Conservation (phyloP, 2,797 vertebrate species). For the Avahi laniger region DNA sequence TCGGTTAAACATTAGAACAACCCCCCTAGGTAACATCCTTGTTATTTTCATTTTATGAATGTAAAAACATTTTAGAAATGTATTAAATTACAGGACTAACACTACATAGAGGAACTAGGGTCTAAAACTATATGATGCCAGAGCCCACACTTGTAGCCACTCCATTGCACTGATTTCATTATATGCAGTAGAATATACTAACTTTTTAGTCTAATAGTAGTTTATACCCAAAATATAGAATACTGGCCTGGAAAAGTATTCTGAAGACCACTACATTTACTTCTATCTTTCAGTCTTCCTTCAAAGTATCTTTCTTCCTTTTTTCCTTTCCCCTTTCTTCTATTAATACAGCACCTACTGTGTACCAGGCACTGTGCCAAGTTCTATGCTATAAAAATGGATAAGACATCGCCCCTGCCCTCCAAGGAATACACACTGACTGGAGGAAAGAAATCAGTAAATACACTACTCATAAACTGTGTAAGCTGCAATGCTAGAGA, state of each 20-base stretch:
- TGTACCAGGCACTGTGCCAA: background rate
- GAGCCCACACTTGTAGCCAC: background rate
- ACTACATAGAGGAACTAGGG: background rate
- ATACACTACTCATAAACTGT: too few relatives aligned
- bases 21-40: background rate
- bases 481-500: background rate
- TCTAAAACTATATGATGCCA: background rate
- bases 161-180: background rate
- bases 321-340: background rate
- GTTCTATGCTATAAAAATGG: background rate
- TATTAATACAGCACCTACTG: background rate
- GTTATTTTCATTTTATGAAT: slow-evolving; percentile 19
- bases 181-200: background rate
- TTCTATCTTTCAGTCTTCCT: background rate
- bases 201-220: background rate
- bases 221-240: background rate
- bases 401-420: background rate
- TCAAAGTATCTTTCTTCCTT: background rate
- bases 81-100: background rate
- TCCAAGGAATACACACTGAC: background rate
- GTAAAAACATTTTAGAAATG: background rate
- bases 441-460: background rate
- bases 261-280: background rate
- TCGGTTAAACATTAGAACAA: slow-evolving; percentile 47
- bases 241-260: background rate